Evolutionary conservation across 2,888 invertebrate species (phyloP), one percentile per base, ranked within the genome.

Genomic region (Alviniconcha strummeri): DNA sequence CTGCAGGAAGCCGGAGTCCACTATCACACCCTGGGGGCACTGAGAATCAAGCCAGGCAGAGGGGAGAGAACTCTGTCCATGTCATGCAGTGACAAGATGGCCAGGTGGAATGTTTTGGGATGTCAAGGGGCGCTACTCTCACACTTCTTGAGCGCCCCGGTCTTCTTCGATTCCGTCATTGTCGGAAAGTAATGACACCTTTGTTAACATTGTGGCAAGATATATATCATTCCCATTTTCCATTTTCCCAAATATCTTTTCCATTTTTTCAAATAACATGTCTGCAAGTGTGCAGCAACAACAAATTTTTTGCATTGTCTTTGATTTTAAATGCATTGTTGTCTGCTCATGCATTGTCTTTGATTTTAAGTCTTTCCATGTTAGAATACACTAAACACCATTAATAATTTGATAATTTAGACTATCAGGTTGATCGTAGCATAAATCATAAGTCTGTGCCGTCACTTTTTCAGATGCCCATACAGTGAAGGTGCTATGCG

Each of bases 71-170:
- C 98, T 0, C 93, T 97, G 74, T 98, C 98, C 13, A 96, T 98
- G 90, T 98, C 98, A 0, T 99, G 98, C 93, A 98, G 98, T 93
- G 98, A 99, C 94, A 99, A 99, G 95, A 94, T 99, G 17, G 96
- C 97, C 4, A 96, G 96, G 90, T 99, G 98, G 98, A 96, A 96
- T 91, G 94, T 96, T 85, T 92, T 97, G 64, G 98, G 98, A 0
- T 92, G 97, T 56, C 98, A 95, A 94, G 98, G 98, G 5, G 96
- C 97, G 5, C 94, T 98, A 5, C 92, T 98, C 79, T 95, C 96
- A 86, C 93, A 96, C 85, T 92, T 98, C 56, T 93, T 98, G 54
- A 91, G 94, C 5, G 91, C 94, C 84, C 96, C 96, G 15, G 95
- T 98, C 90, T 96, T 95, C 92, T 94, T 98, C 0, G 94, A 95